These are phyloP conservation scores for Muscicapa striata DNA, from an alignment of 2,797 vertebrate species.

Conservation along the genomic window DNA sequence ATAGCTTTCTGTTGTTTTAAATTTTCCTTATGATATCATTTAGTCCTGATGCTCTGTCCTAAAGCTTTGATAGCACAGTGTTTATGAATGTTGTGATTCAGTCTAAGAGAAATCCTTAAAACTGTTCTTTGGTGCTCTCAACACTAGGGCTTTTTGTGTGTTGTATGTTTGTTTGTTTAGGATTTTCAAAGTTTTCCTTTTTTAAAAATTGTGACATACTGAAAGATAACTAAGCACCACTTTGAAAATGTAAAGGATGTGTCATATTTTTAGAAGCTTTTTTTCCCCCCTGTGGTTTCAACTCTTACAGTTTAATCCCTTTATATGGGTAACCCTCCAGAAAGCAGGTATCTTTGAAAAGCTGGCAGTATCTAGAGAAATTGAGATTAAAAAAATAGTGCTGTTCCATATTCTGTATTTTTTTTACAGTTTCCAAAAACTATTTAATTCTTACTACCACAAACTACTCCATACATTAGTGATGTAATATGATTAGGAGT, in stretches of 20 bases:
- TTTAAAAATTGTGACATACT: not conserved
- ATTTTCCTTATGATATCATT: not conserved
- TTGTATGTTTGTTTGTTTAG: not conserved
- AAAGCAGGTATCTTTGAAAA: not conserved
- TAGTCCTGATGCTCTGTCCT: not conserved
- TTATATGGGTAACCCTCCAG: not conserved
- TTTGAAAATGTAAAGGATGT: not conserved
- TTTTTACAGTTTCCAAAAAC: not conserved
- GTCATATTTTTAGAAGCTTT: not conserved
- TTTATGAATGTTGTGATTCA: not conserved
- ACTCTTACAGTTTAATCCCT: not conserved
- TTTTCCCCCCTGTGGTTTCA: not conserved
- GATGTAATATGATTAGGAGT: not conserved
- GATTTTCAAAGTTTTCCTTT: rapidly evolving
- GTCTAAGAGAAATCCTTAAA: not conserved
- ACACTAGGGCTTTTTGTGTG: not conserved
- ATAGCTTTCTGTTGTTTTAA: not conserved
- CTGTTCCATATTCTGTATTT: not conserved
- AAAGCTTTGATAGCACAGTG: not conserved
- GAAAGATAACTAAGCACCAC: not conserved
- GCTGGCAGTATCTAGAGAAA: not conserved
- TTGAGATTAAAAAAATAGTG: not conserved
- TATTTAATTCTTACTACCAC: not conserved
- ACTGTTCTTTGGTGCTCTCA: not conserved
- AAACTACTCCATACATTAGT: not conserved